Base-by-base conservation (phyloP, 2,888 invertebrate species). In the Latheticus oryzae region DNA sequence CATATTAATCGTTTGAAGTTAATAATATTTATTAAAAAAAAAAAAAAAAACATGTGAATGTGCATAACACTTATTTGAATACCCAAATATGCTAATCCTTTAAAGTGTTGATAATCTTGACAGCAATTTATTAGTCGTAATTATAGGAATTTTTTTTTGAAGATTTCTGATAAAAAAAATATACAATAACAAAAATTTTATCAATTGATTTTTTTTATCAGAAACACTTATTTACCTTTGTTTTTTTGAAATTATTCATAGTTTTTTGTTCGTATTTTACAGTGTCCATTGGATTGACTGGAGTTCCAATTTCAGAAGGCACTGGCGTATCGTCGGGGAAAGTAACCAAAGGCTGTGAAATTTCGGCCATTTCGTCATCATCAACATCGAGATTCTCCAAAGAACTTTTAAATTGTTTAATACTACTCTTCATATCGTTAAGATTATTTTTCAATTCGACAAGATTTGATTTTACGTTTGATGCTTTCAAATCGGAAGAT, bases 231-330 rank as follows among this genome's bases (percentile, higher is more conserved):
- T 73, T 76, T 70, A 85, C 84, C 77, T 91, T 88, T 0, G 91
- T 90, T 68, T 87, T 87, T 17, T 86, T 86, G 55, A 90, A 88
- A 48, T 90, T 90, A 61, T 90, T 89, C 77, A 88, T 87, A 66
- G 90, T 86, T 73, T 91, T 92, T 77, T 93, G 90, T 77, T 93
- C 91, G 75, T 89, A 92, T 76, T 91, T 92, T 63, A 92, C 81
- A 52, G 89, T 89, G 72, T 90, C 87, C 61, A 81, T 69, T 9
- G 78, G 66, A 50, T 69, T 72, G 26, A 75, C 67, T 61, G 80
- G 73, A 63, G 80, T 76, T 19, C 70, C 72, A 40, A 81, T 76
- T 55, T 80, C 81, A 37, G 80, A 77, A 42, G 84, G 86, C 11
- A 86, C 86, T 43, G 89, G 88, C 12, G 90, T 88, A 65, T 90